Evolutionary conservation across 1,140 invertebrate species (phyloP).

Genomic region (Bombus pyrosoma): DNA sequence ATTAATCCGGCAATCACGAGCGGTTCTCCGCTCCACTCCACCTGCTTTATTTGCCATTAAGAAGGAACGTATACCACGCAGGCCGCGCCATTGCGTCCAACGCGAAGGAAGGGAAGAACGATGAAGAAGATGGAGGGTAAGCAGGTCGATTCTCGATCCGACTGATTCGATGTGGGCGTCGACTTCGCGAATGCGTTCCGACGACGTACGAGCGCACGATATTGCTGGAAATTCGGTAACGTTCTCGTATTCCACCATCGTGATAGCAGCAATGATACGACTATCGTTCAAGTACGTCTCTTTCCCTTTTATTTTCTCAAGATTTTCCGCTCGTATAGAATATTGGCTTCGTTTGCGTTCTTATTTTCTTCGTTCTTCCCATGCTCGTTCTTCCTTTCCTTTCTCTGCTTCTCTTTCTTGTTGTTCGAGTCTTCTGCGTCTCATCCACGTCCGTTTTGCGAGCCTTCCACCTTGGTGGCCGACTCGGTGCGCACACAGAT

Average conservation of each 20-base stretch:
- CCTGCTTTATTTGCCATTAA: slow-evolving; percentile 76
- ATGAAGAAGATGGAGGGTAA: slow-evolving; percentile 49
- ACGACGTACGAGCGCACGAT: not conserved
- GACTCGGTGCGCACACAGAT: slow-evolving; percentile 54
- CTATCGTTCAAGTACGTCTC: no score
- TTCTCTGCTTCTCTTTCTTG: slow-evolving; percentile 16
- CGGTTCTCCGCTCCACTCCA: slow-evolving; percentile 63
- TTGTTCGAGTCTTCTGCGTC: slow-evolving; percentile 29
- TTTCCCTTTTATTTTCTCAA: not conserved
- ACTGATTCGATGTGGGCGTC: slow-evolving; percentile 54
- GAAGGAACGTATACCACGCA: slow-evolving; percentile 55
- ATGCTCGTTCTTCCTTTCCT: slow-evolving; percentile 21
- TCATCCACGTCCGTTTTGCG: slow-evolving; percentile 50
- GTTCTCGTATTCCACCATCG: not conserved
- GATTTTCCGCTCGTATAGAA: not conserved
- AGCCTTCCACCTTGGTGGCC: slow-evolving; percentile 71
- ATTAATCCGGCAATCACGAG: slow-evolving; percentile 77
- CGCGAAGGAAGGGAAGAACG: slow-evolving; percentile 39
- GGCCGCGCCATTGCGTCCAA: slow-evolving; percentile 57
- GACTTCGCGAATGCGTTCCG: slow-evolving; percentile 34
- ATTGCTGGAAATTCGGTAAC: not conserved
- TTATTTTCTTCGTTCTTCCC: not conserved
- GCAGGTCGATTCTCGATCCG: slow-evolving; percentile 49
- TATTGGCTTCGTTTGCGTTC: slow-evolving; percentile 3
- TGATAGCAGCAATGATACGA: not conserved